Percentiles rank a stretch among this genome's conserved stretches.
Conservation (phyloP, 2,888 invertebrate genomes). For the Trachelus tabidus region DNA sequence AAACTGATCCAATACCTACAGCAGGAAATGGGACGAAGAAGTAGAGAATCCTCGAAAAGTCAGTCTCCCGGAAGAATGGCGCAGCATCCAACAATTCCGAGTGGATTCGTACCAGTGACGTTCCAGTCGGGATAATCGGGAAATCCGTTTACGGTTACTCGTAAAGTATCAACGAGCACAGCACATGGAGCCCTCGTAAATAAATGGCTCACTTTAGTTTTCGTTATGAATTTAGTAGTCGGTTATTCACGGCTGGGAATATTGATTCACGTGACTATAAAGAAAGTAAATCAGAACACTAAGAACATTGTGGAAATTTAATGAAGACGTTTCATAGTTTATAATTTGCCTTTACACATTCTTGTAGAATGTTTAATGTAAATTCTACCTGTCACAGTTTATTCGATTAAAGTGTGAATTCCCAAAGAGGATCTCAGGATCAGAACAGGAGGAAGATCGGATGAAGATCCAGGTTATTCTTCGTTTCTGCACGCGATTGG, state of each 20-base stretch:
- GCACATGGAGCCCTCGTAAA: not conserved
- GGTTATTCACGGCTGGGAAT: not conserved
- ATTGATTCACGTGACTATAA: not conserved
- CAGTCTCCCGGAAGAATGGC: not conserved
- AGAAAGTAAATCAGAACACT: not conserved
- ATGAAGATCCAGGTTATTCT: not conserved
- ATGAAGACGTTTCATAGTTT: not conserved
- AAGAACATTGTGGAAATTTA: not conserved
- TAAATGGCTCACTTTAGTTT: not conserved
- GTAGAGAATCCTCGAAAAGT: not conserved
- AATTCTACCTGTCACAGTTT: not conserved
- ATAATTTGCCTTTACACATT: not conserved
- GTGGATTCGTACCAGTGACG: not conserved
- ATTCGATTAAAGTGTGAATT: not conserved
- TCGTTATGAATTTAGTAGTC: conserved; percentile 1
- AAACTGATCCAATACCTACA: not conserved
- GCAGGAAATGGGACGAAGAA: not conserved
- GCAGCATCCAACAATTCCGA: not conserved
- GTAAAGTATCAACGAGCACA: not conserved
- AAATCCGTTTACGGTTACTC: conserved; percentile 5
- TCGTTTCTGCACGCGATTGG: not conserved
- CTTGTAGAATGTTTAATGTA: not conserved
- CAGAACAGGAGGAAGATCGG: not conserved
- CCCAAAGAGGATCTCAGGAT: not conserved
- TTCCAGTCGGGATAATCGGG: conserved; percentile 3